Base-by-base conservation (phyloP, 2,888 invertebrate genomes). In the Apotomis betuletana region DNA sequence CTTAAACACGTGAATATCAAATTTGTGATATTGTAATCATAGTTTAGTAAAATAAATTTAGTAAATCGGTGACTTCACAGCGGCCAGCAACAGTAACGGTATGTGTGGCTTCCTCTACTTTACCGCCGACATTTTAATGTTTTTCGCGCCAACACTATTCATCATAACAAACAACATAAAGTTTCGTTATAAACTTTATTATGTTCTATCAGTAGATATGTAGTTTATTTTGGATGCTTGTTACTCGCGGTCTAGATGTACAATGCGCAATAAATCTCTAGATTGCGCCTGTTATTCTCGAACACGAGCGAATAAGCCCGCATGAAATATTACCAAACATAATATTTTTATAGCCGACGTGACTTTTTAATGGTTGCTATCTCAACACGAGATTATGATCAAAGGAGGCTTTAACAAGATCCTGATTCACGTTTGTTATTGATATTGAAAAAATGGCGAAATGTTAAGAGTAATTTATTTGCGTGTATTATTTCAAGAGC, bases 331-430 rank as follows among this genome's bases (percentile, higher is more conserved):
- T 83, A 85, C 82, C 83, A 82, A 83, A 84, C 83, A 80, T 79
- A 83, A 85, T 87, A 85, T 84, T 84, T 86, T 88, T 87, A 88
- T 86, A 81, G 78, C 81, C 74, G 75, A 76, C 81, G 80, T 77
- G 84, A 85, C 81, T 87, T 86, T 85, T 85, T 86, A 87, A 87
- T 87, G 85, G 81, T 75, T 77, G 79, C 77, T 86, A 85, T 87
- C 86, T 88, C 87, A 87, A 79, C 86, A 78, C 77, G 69, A 77
- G 81, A 84, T 87, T 83, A 85, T 84, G 84, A 84, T 88, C 87
- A 88, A 88, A 88, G 87, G 74, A 73, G 67, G 74, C 51, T 76
- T 69, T 65, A 69, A 68, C 72, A 74, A 74, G 68, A 72, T 77
- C 75, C 64, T 75, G 71, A 76, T 79, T 76, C 77, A 77, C 67